Evolutionary conservation across 2,888 invertebrate species (phyloP).

Genomic region (Ctenicera cuprea): DNA sequence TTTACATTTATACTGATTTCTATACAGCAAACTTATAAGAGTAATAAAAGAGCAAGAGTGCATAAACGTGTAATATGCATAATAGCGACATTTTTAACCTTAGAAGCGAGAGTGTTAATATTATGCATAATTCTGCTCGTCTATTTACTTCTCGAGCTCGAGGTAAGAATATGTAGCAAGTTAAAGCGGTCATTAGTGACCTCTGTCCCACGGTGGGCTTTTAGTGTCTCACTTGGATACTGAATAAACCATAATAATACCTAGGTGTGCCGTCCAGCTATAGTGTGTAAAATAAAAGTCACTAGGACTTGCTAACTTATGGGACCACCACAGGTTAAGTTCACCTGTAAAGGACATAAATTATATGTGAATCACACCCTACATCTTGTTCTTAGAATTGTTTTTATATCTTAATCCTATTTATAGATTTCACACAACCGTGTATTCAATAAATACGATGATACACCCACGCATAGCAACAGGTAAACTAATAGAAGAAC

Average conservation of each 20-base stretch:
- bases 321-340: constrained; percentile 64
- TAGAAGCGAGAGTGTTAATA: constrained; percentile 6
- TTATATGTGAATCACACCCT: constrained; percentile 65
- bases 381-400: constrained; percentile 53
- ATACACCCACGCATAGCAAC: constrained; percentile 7
- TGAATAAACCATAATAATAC: constrained; percentile 58
- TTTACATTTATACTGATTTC: too few species aligned
- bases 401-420: constrained; percentile 46
- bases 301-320: constrained; percentile 60
- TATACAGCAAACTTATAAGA: too few species aligned
- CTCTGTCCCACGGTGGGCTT: constrained; percentile 32
- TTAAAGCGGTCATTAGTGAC: constrained; percentile 43
- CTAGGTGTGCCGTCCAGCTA: constrained; percentile 62
- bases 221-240: constrained; percentile 42
- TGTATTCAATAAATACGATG: constrained; percentile 19
- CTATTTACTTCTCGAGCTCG: constrained; percentile 10
- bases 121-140: background rate
- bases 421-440: constrained; percentile 27
- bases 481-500: background rate
- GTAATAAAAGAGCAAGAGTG: too few species aligned
- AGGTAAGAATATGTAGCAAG: constrained; percentile 33
- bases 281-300: constrained; percentile 65
- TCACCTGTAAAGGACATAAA: constrained; percentile 65
- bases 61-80: too few species aligned
- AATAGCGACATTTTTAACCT: background rate